phyloP scores from a whole-genome alignment of 2,797 vertebrate species.

The Lacerta bilineata region DNA sequence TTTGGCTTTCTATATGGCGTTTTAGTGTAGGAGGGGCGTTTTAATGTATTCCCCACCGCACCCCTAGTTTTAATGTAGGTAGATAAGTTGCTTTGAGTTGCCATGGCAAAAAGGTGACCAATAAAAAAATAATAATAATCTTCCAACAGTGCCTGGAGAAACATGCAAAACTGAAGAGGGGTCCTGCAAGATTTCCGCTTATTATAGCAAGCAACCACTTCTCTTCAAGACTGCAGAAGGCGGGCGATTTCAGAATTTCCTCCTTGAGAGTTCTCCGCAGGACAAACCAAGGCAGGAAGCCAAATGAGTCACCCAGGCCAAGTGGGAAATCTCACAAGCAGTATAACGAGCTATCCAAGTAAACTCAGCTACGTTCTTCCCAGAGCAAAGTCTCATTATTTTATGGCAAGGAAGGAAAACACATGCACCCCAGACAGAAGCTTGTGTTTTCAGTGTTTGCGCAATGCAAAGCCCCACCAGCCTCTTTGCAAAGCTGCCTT shows the following conservation, averaged over 20 bases:
- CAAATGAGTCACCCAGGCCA: constrained; percentile 44
- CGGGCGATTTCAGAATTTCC: constrained; percentile 54
- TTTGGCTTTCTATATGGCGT: too few relatives aligned
- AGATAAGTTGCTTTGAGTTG: too few relatives aligned
- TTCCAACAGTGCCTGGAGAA: neutral
- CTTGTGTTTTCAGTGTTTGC: neutral
- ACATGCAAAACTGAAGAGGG: neutral
- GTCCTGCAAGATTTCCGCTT: too few relatives aligned
- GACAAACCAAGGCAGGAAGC: constrained; percentile 39
- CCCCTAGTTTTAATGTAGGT: too few relatives aligned
- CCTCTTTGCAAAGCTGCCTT: neutral
- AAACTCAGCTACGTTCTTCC: neutral
- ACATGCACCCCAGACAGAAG: neutral
- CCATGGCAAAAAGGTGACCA: too few relatives aligned
- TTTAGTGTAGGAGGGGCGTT: too few relatives aligned
- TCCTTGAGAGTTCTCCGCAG: constrained; percentile 34
- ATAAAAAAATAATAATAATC: neutral
- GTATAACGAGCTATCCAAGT: fast-evolving
- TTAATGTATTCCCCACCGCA: too few relatives aligned
- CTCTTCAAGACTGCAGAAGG: too few relatives aligned
- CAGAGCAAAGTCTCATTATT: neutral
- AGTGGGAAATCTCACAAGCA: constrained; percentile 5
- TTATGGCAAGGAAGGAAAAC: neutral
- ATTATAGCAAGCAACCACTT: too few relatives aligned
- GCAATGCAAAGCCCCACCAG: neutral